A percentile compares a stretch with the other conserved stretches of the same genome.
These are phyloP conservation scores for Odiellus spinosus DNA, from an alignment of 2,888 invertebrate genomes.

Conservation along the genomic window DNA sequence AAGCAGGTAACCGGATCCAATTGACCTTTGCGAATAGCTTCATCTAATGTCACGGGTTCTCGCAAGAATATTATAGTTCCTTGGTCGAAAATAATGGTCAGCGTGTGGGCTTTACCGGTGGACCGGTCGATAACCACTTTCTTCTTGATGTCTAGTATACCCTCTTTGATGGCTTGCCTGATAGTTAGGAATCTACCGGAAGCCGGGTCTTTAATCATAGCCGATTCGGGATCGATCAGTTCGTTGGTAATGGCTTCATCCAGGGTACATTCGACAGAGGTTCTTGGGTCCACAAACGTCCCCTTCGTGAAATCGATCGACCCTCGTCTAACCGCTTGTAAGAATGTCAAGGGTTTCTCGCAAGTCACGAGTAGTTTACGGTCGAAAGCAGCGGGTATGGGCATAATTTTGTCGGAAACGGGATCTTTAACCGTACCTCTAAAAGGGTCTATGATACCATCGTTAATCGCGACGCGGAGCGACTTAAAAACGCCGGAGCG, in stretches of 20 bases:
- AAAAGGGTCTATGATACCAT: constrained; percentile 56
- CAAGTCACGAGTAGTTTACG: constrained; percentile 58
- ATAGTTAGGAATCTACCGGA: constrained; percentile 62
- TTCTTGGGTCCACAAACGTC: constrained; percentile 45
- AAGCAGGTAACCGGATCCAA: constrained; percentile 56
- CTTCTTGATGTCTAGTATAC: constrained; percentile 55
- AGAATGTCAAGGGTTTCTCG: constrained; percentile 47
- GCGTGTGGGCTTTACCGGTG: constrained; percentile 44
- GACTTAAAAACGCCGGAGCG: constrained; percentile 52
- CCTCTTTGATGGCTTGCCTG: constrained; percentile 67
- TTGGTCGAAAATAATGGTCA: constrained; percentile 58
- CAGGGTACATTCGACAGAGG: constrained; percentile 44
- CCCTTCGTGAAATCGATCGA: constrained; percentile 38
- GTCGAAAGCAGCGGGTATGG: constrained; percentile 59
- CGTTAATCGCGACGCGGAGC: constrained; percentile 53
- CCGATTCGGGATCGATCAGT: constrained; percentile 55
- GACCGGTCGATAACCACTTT: constrained; percentile 55
- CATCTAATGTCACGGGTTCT: constrained; percentile 60
- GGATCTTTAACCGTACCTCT: constrained; percentile 62
- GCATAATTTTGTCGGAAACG: constrained; percentile 56
- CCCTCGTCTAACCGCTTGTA: constrained; percentile 29
- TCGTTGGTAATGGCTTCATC: constrained; percentile 42
- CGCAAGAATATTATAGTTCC: constrained; percentile 51
- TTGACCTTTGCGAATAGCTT: constrained; percentile 56
- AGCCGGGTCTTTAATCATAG: constrained; percentile 60